Base-by-base conservation (phyloP, 2,797 vertebrate genomes). In the Cuculus canorus region DNA sequence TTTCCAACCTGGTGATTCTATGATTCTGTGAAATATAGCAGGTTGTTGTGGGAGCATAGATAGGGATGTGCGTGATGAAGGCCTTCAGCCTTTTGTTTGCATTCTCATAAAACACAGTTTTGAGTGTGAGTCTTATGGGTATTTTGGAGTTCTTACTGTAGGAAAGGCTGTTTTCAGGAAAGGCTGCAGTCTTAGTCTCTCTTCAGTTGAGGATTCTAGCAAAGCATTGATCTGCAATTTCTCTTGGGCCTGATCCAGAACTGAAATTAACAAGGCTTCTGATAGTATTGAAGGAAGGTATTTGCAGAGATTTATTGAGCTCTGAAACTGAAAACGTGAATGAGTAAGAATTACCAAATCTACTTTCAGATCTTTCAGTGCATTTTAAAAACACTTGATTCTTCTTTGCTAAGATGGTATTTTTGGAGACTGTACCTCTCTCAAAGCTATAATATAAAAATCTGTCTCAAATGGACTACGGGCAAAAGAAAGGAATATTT, bases 351-450 rank as follows among this genome's bases (percentile, higher is more conserved):
- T 88, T 88, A 54, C 21, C 81, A 47, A 81, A 83, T 78, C 39
- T 50, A 48, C 28, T 86, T 90, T 73, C 57, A 52, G 21, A 43
- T 68, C 16, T 91, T 80, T 45, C 63, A 35, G 33, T 81, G 57
- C 50, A 30, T 84, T 86, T 92, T 48, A 47, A 75, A 96, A 93
- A 52, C 30, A 57, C 68, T 65, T 79, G n/a, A 63, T 66, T 95
- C 18, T 23, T 82, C 63, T 86, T 93, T 88, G 33, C 68, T 86
- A 57, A 69, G 32, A 66, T 17, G 30, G 10, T 75, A 28, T 84
- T 86, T 94, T 75, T 70, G 1, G 1, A 92, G 37, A 50, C 45
- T 77, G 27, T 82, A 24, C 19, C 45, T 80, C 18, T 88, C 57
- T 79, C 33, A 71, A 81, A 90, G 53, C 23, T 81, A 0, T 54